Base-by-base conservation (phyloP, 2,888 invertebrate species). In the Cybosia mesomella region DNA sequence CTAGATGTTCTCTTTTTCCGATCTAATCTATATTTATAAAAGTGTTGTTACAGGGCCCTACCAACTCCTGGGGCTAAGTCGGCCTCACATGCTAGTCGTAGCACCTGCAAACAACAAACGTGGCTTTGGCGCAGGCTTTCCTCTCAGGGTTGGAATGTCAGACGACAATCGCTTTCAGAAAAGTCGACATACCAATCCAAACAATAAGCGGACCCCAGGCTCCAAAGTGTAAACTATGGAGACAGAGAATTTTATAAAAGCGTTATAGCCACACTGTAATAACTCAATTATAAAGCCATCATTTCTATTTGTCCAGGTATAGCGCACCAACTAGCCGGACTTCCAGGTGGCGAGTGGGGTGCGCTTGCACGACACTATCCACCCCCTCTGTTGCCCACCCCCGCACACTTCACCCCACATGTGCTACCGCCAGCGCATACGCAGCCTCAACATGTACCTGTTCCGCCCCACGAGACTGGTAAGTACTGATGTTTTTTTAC, bases 241-340 rank as follows among this genome's bases (percentile, higher is more conserved):
- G n/a, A n/a, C 28, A 28, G n/a, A n/a, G 49, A 49, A 18, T 18
- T 18, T 7, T 7, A 43, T 39, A 7, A 5, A 18, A 49, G 0
- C n/a, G n/a, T 9, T 49, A n/a, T n/a, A n/a, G n/a, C 15, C 8
- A 49, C 18, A n/a, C 18, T 18, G 0, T 43, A 4, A 43, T n/a
- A 28, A 24, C 43, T 1, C 9, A 59, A 1, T 53, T 53, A 15
- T n/a, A n/a, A n/a, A n/a, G n/a, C n/a, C n/a, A n/a, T n/a, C n/a
- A n/a, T 54, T 5, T 32, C 15, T 15, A 15, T 68, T 71, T 72
- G 54, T 73, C 1, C 91, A 97, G 97, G 97, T 76, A 97, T 97
- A 83, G 97, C 97, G 0, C 97, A 97, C 84, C 97, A 97, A 87
- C 86, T 97, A 74, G 97, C 97, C 10, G 97, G 97, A 4, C 92